A percentile compares a stretch with the other conserved stretches of the same genome.
These are phyloP conservation scores for Drosophila paranaensis DNA, from an alignment of 2,888 invertebrate genomes.

Conservation along the genomic window DNA sequence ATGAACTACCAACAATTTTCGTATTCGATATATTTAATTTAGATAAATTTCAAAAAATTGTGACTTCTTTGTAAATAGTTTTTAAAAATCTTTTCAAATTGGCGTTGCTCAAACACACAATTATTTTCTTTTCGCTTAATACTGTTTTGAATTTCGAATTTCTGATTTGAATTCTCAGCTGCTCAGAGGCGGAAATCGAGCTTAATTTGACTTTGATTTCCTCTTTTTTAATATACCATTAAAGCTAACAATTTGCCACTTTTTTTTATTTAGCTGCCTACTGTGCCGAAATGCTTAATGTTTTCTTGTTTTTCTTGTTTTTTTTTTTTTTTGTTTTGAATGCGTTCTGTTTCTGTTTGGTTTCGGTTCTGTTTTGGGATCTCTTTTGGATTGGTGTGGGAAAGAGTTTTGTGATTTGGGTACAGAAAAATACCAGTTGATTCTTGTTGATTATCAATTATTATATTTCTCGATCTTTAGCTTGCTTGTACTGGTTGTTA, in stretches of 20 bases:
- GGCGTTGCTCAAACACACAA: conserved; percentile 30
- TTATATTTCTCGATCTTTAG: conserved; percentile 34
- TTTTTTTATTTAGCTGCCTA: conserved; percentile 36
- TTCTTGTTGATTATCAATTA: conserved; percentile 44
- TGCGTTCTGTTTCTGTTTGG: conserved; percentile 45
- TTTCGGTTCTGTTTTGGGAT: conserved; percentile 42
- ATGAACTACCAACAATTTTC: conserved; percentile 48
- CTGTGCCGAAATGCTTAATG: conserved; percentile 38
- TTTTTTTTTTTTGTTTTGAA: conserved; percentile 10
- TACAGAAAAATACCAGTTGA: conserved; percentile 66
- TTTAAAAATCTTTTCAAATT: conserved; percentile 41
- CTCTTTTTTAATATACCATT: conserved; percentile 24
- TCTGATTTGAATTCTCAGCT: conserved; percentile 27
- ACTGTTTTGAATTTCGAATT: conserved; percentile 43
- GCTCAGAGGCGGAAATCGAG: conserved; percentile 36
- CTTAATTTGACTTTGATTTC: conserved; percentile 35
- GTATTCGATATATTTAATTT: conserved; percentile 25
- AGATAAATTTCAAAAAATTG: conserved; percentile 26
- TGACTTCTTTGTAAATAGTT: conserved; percentile 61
- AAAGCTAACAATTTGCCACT: conserved; percentile 73
- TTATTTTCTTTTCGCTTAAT: conserved; percentile 41
- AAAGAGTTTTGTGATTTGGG: conserved; percentile 44
- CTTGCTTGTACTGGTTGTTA: conserved; percentile 37
- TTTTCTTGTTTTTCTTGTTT: background rate
- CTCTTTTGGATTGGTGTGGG: conserved; percentile 41